Percentiles rank a stretch among this genome's conserved stretches.
phyloP scores from a whole-genome alignment of 2,797 vertebrate species.

The Oreochromis mossambicus region DNA sequence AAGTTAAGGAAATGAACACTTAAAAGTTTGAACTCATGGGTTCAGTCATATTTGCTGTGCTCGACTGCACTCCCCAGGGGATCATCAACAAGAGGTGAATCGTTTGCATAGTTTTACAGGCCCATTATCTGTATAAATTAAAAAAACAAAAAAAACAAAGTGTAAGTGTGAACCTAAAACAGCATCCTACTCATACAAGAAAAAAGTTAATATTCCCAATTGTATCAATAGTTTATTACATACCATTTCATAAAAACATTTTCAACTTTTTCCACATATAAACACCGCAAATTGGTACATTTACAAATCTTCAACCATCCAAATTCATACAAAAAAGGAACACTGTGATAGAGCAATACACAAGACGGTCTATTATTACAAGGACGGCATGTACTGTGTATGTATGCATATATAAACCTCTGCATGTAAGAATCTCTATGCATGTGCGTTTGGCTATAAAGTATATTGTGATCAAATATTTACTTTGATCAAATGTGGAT shows the following conservation, averaged over 20 bases:
- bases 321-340: conserved; percentile 72
- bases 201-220: conserved; percentile 3
- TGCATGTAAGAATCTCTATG: conserved; percentile 10
- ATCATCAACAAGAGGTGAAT: background rate
- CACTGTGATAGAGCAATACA: conserved; percentile 56
- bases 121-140: background rate
- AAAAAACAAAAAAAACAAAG: background rate
- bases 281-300: conserved; percentile 77
- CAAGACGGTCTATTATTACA: conserved; percentile 57
- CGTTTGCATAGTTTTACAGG: background rate
- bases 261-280: conserved; percentile 67
- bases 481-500: conserved; percentile 18
- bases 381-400: conserved; percentile 39
- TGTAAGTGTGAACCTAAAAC: background rate
- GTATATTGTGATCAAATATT: conserved; percentile 27
- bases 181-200: background rate
- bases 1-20: background rate
- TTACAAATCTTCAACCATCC: conserved; percentile 71
- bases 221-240: conserved; percentile 75
- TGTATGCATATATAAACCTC: background rate
- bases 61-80: background rate
- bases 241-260: conserved; percentile 73
- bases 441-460: background rate
- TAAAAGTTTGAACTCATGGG: background rate
- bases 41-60: background rate